Percentiles rank a stretch among this genome's conserved stretches.
Conservation (phyloP, 2,113 vertebrate species). For the Nibea albiflora region DNA sequence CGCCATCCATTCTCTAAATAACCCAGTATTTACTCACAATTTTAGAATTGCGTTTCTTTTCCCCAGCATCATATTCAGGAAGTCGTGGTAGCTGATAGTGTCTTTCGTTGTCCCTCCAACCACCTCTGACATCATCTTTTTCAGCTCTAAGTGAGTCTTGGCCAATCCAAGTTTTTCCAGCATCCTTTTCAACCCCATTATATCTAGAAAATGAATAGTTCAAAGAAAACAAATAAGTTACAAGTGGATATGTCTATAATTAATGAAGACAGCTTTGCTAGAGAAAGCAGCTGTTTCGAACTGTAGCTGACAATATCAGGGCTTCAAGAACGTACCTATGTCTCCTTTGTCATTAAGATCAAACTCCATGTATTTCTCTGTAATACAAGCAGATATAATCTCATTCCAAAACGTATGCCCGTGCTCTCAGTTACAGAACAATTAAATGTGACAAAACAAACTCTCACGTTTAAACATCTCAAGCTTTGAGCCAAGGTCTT, state of each 20-base stretch:
- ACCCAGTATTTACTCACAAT: constrained; percentile 78
- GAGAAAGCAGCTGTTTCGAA: neutral
- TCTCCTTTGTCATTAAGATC: constrained; percentile 88
- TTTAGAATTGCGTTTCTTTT: constrained; percentile 87
- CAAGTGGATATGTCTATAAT: neutral
- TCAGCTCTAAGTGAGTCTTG: constrained; percentile 89
- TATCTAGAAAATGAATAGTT: constrained; percentile 69
- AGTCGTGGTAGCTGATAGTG: constrained; percentile 85
- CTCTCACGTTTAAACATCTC: constrained; percentile 86
- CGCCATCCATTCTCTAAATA: neutral
- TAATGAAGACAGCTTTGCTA: neutral
- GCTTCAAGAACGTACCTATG: constrained; percentile 79
- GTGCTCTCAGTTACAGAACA: neutral
- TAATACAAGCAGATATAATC: constrained; percentile 51
- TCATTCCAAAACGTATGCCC: neutral
- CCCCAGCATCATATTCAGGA: constrained; percentile 89
- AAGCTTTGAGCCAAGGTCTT: constrained; percentile 84
- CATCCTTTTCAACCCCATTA: constrained; percentile 90
- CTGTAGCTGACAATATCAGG: neutral
- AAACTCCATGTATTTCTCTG: constrained; percentile 91
- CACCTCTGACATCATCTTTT: constrained; percentile 88
- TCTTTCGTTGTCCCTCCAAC: constrained; percentile 76
- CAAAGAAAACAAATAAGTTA: neutral
- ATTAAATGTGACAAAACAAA: neutral
- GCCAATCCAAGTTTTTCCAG: constrained; percentile 88